A percentile compares a stretch with the other conserved stretches of the same genome.
Conservation (phyloP, 2,113 vertebrate species). For the Ophthalmotilapia sp. region DNA sequence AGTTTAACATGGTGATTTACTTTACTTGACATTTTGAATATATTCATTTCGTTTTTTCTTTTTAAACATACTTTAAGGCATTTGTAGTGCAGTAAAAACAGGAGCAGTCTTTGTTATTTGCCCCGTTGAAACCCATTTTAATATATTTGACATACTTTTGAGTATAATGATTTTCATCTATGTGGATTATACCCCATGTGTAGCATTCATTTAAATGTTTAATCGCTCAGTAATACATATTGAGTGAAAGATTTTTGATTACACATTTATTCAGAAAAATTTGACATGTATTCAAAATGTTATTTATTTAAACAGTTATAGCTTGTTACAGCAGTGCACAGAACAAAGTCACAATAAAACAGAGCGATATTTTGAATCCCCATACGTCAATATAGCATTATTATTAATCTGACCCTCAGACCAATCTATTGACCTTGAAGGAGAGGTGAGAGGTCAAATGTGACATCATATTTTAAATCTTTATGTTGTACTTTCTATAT, state of each 20-base stretch:
- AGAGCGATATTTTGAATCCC: not conserved
- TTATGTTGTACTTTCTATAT: not conserved
- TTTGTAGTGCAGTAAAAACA: not conserved
- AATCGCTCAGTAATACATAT: not conserved
- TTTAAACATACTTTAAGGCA: not conserved
- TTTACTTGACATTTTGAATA: not conserved
- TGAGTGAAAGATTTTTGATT: not conserved
- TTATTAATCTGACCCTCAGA: not conserved
- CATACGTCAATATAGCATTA: not conserved
- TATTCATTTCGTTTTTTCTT: not conserved
- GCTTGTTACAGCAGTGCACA: not conserved
- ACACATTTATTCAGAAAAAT: not conserved
- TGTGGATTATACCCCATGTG: not conserved
- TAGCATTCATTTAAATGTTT: not conserved
- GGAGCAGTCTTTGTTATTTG: not conserved
- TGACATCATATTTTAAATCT: not conserved
- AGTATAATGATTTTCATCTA: not conserved
- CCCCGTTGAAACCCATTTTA: not conserved
- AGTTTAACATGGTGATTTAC: not conserved
- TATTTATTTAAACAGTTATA: not conserved
- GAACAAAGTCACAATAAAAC: not conserved
- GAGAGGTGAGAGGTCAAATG: not conserved
- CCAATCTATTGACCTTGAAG: not conserved
- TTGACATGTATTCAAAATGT: not conserved
- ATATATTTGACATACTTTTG: not conserved